Percentiles rank a stretch among this genome's conserved stretches.
Evolutionary conservation across 2,888 invertebrate species (phyloP).

Genomic region (Diaperis boleti): DNA sequence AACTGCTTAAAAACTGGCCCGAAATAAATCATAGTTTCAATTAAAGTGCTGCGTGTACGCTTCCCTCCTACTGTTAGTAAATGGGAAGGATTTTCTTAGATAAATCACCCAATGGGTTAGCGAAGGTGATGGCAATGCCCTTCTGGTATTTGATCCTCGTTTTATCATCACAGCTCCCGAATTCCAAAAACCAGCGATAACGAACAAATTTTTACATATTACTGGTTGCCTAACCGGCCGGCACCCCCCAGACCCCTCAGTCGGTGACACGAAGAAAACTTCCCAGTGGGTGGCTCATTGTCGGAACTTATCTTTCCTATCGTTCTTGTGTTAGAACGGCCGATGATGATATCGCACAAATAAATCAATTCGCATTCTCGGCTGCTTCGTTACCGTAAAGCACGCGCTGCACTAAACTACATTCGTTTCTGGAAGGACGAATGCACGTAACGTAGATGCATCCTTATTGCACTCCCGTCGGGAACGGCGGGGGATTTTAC

Average conservation of each 20-base stretch:
- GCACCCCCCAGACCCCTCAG: neutral
- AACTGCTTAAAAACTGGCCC: slow-evolving; percentile 5
- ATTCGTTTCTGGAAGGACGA: slow-evolving; percentile 15
- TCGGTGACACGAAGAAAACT: neutral
- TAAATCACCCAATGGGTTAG: slow-evolving; percentile 34
- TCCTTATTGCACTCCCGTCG: slow-evolving; percentile 17
- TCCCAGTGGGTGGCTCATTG: slow-evolving; percentile 20
- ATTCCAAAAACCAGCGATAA: too few species aligned
- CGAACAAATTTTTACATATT: too few species aligned
- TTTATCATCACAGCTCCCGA: too few species aligned
- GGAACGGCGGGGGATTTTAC: neutral
- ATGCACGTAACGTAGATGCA: slow-evolving; percentile 14
- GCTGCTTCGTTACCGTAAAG: slow-evolving; percentile 50
- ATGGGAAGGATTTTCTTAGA: neutral
- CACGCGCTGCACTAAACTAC: slow-evolving; percentile 49
- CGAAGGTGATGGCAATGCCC: neutral
- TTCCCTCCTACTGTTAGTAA: slow-evolving; percentile 9
- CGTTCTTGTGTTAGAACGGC: slow-evolving; percentile 10
- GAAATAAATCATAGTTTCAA: slow-evolving; percentile 32
- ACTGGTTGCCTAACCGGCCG: neutral
- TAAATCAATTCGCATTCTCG: slow-evolving; percentile 51
- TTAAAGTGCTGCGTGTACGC: slow-evolving; percentile 30
- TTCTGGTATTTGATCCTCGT: neutral
- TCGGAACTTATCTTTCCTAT: slow-evolving; percentile 15
- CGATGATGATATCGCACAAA: slow-evolving; percentile 49